A percentile compares a stretch with the other conserved stretches of the same genome.
phyloP scores from a whole-genome alignment of 2,797 vertebrate genomes.

The Acanthiza pusilla region DNA sequence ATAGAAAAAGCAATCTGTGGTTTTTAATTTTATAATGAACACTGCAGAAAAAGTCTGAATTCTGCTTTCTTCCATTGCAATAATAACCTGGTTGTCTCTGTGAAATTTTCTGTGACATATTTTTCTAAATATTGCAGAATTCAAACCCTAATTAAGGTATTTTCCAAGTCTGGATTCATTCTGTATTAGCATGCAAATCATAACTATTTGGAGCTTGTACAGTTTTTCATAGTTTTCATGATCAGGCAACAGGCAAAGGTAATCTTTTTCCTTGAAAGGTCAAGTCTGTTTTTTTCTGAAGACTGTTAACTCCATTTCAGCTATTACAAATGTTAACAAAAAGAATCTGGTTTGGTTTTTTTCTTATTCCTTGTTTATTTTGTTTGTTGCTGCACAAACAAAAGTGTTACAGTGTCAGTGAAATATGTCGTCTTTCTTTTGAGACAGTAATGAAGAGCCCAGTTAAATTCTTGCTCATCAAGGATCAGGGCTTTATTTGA shows the following conservation, averaged over 20 bases:
- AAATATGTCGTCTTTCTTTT: background rate
- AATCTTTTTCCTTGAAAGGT: background rate
- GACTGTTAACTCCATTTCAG: background rate
- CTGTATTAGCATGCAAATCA: background rate
- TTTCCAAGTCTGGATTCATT: background rate
- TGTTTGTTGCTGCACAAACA: background rate
- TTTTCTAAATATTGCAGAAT: background rate
- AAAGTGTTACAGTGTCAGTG: background rate
- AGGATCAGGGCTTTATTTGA: background rate
- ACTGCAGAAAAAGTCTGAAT: background rate
- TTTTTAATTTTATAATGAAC: background rate
- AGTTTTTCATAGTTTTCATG: background rate
- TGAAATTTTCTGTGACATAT: background rate
- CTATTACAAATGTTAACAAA: background rate
- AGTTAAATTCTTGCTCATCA: background rate
- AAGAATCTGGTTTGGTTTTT: background rate
- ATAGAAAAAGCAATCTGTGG: background rate
- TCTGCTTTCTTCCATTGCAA: background rate
- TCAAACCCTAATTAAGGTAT: background rate
- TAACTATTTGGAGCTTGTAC: background rate
- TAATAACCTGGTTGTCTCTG: rapidly evolving
- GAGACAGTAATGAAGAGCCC: background rate
- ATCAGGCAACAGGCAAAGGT: background rate
- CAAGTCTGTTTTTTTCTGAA: background rate
- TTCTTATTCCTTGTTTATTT: background rate